phyloP scores from a whole-genome alignment of 2,113 vertebrate species.

The Perognathus longimembris region DNA sequence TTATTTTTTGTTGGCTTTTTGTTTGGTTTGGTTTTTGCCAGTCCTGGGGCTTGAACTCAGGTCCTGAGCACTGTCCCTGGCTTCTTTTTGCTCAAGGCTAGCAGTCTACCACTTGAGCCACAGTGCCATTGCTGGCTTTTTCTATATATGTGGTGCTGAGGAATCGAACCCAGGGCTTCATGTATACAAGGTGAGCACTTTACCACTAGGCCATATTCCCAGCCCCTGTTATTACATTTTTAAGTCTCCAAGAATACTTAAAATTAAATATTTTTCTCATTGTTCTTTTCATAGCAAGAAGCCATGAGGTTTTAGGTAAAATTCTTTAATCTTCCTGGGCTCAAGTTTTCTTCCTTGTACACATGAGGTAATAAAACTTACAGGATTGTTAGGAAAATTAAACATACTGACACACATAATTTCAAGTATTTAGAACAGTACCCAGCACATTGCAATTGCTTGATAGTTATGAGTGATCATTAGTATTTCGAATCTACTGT shows the following conservation, averaged over 20 bases:
- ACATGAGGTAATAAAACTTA: not conserved
- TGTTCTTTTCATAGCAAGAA: slow-evolving; percentile 16
- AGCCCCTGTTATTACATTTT: not conserved
- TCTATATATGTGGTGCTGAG: too few species aligned
- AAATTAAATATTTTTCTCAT: not conserved
- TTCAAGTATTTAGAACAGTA: not conserved
- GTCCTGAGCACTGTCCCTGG: too few species aligned
- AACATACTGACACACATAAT: not conserved
- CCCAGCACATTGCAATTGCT: not conserved
- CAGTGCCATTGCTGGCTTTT: too few species aligned
- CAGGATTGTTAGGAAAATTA: not conserved
- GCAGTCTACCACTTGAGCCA: too few species aligned
- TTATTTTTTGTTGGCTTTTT: too few species aligned
- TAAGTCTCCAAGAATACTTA: not conserved
- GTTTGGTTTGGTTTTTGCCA: too few species aligned
- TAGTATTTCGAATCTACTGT: not conserved
- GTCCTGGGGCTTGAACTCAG: too few species aligned
- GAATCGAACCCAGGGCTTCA: too few species aligned
- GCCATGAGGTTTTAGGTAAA: not conserved
- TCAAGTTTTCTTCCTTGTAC: not conserved
- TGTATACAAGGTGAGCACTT: too few species aligned
- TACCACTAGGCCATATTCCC: too few species aligned
- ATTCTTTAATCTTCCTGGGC: not conserved
- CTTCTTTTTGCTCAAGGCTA: too few species aligned
- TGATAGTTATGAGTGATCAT: not conserved